Percentiles rank a stretch among this genome's conserved stretches.
phyloP scores from a whole-genome alignment of 2,113 vertebrate genomes.

The Seriola rivoliana region DNA sequence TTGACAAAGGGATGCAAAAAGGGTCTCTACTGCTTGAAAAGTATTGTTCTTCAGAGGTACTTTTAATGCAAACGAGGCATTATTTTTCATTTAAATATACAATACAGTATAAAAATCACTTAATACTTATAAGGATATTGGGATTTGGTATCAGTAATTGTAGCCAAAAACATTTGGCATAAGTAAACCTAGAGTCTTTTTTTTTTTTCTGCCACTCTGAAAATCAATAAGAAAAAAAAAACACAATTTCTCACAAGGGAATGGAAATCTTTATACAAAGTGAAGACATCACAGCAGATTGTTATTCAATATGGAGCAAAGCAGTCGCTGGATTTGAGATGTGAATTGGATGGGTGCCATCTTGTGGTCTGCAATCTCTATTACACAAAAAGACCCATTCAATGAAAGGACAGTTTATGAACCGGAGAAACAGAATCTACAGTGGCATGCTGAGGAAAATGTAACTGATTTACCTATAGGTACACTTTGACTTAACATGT shows the following conservation, averaged over 20 bases:
- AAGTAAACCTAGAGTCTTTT: not conserved
- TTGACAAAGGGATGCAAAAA: not conserved
- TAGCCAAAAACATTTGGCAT: not conserved
- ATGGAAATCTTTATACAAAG: not conserved
- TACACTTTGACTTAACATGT: not conserved
- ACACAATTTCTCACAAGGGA: not conserved
- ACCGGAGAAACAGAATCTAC: not conserved
- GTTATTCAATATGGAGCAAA: not conserved
- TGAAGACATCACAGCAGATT: constrained; percentile 2
- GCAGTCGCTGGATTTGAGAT: not conserved
- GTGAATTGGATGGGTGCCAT: constrained; percentile 73
- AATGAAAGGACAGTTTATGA: not conserved
- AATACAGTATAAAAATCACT: not conserved
- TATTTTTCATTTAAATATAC: not conserved
- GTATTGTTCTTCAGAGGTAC: not conserved
- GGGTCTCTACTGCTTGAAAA: not conserved
- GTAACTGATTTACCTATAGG: not conserved
- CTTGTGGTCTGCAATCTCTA: constrained; percentile 75
- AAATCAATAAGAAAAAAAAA: not conserved
- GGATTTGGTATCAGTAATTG: not conserved
- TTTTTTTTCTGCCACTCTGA: not conserved
- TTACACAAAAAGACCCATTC: constrained; percentile 47
- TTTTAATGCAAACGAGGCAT: not conserved
- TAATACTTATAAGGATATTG: not conserved
- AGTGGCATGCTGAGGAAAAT: not conserved